Evolutionary conservation across 1,140 invertebrate species (phyloP).

Genomic region (Goniozus legneri): DNA sequence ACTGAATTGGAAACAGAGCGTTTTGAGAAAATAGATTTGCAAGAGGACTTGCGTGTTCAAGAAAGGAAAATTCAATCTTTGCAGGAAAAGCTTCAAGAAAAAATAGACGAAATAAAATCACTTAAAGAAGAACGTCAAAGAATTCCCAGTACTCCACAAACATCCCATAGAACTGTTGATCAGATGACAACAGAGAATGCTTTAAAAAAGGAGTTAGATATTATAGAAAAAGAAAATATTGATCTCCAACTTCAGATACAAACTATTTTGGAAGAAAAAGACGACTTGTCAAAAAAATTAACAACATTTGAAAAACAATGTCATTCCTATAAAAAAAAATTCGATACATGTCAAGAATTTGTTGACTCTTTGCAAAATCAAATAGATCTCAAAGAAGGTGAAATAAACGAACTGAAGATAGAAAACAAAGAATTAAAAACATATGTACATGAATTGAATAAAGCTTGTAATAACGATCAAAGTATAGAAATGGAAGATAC

Average conservation of each 20-base stretch:
- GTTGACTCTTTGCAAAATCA: conserved; percentile 31
- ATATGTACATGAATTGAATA: conserved; percentile 36
- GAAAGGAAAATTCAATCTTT: conserved; percentile 37
- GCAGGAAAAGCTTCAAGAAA: conserved; percentile 34
- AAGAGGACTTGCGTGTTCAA: conserved; percentile 39
- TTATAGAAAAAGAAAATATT: conserved; percentile 31
- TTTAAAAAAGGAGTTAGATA: conserved; percentile 35
- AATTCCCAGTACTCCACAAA: conserved; percentile 26
- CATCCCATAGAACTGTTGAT: conserved; percentile 16
- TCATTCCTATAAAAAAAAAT: conserved; percentile 30
- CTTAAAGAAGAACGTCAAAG: conserved; percentile 25
- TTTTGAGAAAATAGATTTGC: conserved; percentile 44
- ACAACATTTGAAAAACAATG: conserved; percentile 20
- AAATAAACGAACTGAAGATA: conserved; percentile 37
- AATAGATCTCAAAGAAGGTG: conserved; percentile 38
- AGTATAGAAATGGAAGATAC: conserved; percentile 43
- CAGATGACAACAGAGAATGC: conserved; percentile 10
- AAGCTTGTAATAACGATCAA: conserved; percentile 23
- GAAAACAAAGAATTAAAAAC: conserved; percentile 42
- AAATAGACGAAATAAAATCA: conserved; percentile 31
- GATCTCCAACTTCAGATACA: conserved; percentile 32
- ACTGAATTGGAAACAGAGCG: conserved; percentile 39
- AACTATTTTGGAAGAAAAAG: conserved; percentile 34
- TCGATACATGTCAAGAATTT: conserved; percentile 26
- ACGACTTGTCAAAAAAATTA: conserved; percentile 27